A percentile compares a stretch with the other conserved stretches of the same genome.
phyloP scores from a whole-genome alignment of 2,888 invertebrate species.

The Erynnis tages region DNA sequence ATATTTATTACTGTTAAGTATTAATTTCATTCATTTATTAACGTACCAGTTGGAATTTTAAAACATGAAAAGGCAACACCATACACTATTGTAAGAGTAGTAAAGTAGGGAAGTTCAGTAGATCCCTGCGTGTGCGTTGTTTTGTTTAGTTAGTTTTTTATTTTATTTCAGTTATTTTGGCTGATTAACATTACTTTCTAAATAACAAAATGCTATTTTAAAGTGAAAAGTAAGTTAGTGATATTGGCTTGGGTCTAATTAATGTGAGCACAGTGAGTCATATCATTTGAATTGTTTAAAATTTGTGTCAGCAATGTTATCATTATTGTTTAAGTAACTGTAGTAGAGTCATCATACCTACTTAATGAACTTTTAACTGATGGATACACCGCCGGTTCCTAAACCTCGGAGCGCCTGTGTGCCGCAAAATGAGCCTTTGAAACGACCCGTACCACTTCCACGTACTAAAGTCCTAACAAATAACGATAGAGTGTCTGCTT shows the following conservation, averaged over 20 bases:
- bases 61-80: too few relatives aligned
- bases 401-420: constrained; percentile 58
- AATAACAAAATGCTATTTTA: not conserved
- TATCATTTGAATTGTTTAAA: constrained; percentile 28
- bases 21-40: too few relatives aligned
- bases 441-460: constrained; percentile 79
- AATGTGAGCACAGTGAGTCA: constrained; percentile 33
- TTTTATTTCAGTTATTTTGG: not conserved
- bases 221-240: not conserved
- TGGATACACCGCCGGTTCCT: constrained; percentile 73
- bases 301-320: constrained; percentile 30
- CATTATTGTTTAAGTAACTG: constrained; percentile 17
- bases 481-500: constrained; percentile 59
- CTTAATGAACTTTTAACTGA: constrained; percentile 31
- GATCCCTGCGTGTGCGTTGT: constrained; percentile 1
- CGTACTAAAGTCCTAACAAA: constrained; percentile 59
- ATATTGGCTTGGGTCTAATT: constrained; percentile 12
- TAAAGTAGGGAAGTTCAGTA: too few relatives aligned
- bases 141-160: constrained; percentile 4
- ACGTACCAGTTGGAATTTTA: too few relatives aligned
- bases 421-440: constrained; percentile 49
- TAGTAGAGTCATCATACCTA: not conserved
- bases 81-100: too few relatives aligned
- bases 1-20: too few relatives aligned
- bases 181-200: not conserved